Base-by-base conservation (phyloP, 1,140 invertebrate genomes). In the Diachasmimorpha longicaudata region DNA sequence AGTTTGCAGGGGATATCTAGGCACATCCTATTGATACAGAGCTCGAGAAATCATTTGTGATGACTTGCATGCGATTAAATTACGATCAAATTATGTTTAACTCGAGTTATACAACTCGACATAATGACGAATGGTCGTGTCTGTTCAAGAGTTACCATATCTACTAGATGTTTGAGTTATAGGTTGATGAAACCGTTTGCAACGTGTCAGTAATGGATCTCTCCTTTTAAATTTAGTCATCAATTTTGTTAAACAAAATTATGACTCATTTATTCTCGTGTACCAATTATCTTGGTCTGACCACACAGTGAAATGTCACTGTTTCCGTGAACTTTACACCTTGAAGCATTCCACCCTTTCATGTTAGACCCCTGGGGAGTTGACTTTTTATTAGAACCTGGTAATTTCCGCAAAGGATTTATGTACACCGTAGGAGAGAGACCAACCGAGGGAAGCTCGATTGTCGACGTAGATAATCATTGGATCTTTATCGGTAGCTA, bases 401-500 rank as follows among this genome's bases (percentile, higher is more conserved):
- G n/a, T n/a, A 52, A 52, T 52, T 52, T 52, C n/a, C 48, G 48
- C 16, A 19, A 6, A 14, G 16, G 42, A 48, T 71, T 31, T 44
- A 46, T 46, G 44, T 39, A 68, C 69, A 36, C 69, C 48, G 21
- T 52, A 44, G 23, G 67, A 69, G 66, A 46, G 16, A 23, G 63
- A 74, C 10, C 52, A 73, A 9, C 21, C 13, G 58, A 23, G 58
- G 21, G 23, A n/a, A 31, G 23, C 14, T 11, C 31, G 58, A 63
- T 63, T 63, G 23, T 48, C 23, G 23, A 48, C 44, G 16, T 25
- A 75, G 74, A 75, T 75, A 70, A 69, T 55, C 46, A 75, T 75
- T 69, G 68, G 74, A 75, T 75, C 67, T 42, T 75, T 75, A 75
- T 75, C 74, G 68, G 46, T 70, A 70, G 68, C 42, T 39, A 42